A percentile compares a stretch with the other conserved stretches of the same genome.
Conservation (phyloP, 2,888 invertebrate genomes). For the Ptychoptera contaminata region DNA sequence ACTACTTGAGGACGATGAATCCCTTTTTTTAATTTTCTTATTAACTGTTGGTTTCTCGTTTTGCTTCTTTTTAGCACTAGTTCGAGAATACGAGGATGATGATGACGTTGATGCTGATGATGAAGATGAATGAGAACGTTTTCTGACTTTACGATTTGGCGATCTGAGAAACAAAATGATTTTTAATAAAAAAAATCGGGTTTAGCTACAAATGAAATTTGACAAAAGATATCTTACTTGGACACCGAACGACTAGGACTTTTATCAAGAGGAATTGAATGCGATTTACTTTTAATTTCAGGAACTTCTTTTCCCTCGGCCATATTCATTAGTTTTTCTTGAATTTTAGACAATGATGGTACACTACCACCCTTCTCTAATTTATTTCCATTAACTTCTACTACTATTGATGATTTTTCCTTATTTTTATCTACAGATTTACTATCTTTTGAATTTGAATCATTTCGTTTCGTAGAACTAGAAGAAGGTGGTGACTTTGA, state of each 20-base stretch:
- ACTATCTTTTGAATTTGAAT: conserved; percentile 15
- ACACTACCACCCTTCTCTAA: conserved; percentile 10
- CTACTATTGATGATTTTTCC: conserved; percentile 17
- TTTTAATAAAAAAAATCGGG: not conserved
- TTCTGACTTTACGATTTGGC: conserved; percentile 21
- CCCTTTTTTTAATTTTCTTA: conserved; percentile 1
- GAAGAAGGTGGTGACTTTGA: conserved; percentile 6
- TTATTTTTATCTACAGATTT: conserved; percentile 12
- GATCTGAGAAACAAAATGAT: conserved; percentile 13
- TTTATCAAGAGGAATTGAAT: conserved; percentile 11
- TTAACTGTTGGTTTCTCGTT: conserved; percentile 4
- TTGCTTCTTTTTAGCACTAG: conserved; percentile 19
- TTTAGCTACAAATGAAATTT: not conserved
- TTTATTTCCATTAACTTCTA: conserved; percentile 21
- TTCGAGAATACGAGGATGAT: conserved; percentile 15
- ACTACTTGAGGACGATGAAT: conserved; percentile 1
- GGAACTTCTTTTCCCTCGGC: conserved; percentile 32
- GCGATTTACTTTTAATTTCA: conserved; percentile 11
- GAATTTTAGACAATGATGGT: conserved; percentile 35
- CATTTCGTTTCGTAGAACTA: conserved; percentile 9
- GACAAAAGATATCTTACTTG: conserved; percentile 4
- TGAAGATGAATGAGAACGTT: conserved; percentile 19
- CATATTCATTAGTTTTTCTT: conserved; percentile 44
- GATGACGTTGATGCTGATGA: conserved; percentile 19
- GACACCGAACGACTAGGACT: conserved; percentile 10